Base-by-base conservation (phyloP, 2,888 invertebrate genomes). In the Clunio marinus region DNA sequence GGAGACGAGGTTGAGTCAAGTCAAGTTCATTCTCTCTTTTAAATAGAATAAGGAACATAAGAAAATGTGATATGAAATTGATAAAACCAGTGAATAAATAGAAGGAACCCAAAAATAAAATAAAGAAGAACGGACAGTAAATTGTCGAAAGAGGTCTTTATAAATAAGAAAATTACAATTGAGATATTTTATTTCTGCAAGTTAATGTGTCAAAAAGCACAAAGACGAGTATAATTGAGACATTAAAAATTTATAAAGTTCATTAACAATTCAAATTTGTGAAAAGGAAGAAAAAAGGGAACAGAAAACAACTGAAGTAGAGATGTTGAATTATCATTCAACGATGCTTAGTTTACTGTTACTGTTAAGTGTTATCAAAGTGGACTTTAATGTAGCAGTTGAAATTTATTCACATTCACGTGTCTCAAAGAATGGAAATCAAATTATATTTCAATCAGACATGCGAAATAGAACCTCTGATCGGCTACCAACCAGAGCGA, bases 351-450 rank as follows among this genome's bases (percentile, higher is more conserved):
- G 22, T 66, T 66, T 66, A 51, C 55, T 51, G 51, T 5, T 55
- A 66, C 5, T 66, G 46, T 51, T 32, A 55, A 55, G 51, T 66
- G 66, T 22, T 28, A 15, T 45, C 8, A 17, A 10, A 13, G 1
- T 32, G 32, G 17, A 51, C 7, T 8, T 15, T 20, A 20, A n/a
- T 25, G 5, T 24, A 2, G 17, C 62, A 10, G 25, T 69, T 37
- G 69, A 70, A 57, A 35, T 70, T 24, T 69, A 66, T 70, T 71
- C 70, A 22, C 70, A 70, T 68, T 58, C 68, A 57, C 69, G 62
- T 76, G 15, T 55, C 71, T 24, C 71, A 71, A 13, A 73, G 71
- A 46, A 74, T 75, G n/a, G 71, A 69, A 57, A 71, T 68, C 22
- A 59, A 22, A 68, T 60, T 24, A 69, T 62, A 17, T 70, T 71